Percentiles rank a stretch among this genome's conserved stretches.
These are phyloP conservation scores for Eurytoma adleriae DNA, from an alignment of 2,888 invertebrate genomes.

Conservation along the genomic window DNA sequence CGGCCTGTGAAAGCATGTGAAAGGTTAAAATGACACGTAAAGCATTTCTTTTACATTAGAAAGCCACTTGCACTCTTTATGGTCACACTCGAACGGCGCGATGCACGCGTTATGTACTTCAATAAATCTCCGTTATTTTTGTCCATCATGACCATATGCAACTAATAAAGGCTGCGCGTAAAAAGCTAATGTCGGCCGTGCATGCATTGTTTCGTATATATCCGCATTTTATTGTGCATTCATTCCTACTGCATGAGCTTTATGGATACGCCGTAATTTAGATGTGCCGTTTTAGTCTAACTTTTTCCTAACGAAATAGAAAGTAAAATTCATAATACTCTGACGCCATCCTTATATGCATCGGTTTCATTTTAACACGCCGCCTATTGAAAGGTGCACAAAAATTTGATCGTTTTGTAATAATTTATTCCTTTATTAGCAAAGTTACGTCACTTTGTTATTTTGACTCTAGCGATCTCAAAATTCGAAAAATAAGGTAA, in stretches of 20 bases:
- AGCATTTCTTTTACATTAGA: background rate
- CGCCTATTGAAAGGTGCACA: no score
- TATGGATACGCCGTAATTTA: conserved; percentile 20
- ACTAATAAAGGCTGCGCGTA: background rate
- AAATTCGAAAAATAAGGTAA: no score
- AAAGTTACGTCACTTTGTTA: no score
- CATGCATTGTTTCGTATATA: conserved; percentile 17
- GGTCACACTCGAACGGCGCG: background rate
- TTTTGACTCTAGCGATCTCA: no score
- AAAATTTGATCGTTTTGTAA: no score
- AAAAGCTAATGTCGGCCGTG: conserved; percentile 18
- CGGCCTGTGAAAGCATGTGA: no score
- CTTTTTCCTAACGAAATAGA: conserved; percentile 37
- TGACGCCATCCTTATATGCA: background rate
- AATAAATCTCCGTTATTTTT: conserved; percentile 1
- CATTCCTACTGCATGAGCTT: conserved; percentile 15
- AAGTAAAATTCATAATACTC: conserved; percentile 2
- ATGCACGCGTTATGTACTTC: background rate
- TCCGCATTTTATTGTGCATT: conserved; percentile 27
- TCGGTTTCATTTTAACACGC: background rate
- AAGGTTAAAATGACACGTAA: background rate
- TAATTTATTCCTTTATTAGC: no score
- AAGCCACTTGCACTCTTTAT: no score
- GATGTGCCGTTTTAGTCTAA: conserved; percentile 7
- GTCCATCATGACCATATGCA: background rate